phyloP scores from a whole-genome alignment of 1,140 invertebrate genomes.

The Neomicropteryx cornuta region DNA sequence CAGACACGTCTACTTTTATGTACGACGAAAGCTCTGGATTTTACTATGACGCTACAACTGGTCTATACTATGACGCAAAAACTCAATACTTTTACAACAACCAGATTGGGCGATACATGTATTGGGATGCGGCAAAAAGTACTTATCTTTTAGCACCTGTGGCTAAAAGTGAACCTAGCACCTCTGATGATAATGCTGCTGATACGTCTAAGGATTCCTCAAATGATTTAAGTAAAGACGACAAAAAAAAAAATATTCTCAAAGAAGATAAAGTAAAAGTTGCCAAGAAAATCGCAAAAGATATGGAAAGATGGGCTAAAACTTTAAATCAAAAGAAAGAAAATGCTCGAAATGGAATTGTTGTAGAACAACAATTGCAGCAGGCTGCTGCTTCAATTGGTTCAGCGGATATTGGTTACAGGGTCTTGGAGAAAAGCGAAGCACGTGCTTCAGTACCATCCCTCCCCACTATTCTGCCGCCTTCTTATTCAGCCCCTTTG shows the following conservation, averaged over 20 bases:
- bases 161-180: conserved; percentile 19
- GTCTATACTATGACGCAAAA: conserved; percentile 91
- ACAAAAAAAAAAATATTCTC: conserved; percentile 45
- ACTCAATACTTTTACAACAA: conserved; percentile 92
- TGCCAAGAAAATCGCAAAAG: conserved; percentile 95
- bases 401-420: conserved; percentile 84
- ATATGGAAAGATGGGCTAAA: conserved; percentile 96
- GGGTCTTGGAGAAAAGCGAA: conserved; percentile 65
- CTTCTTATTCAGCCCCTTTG: conserved; percentile 12
- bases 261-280: conserved; percentile 91
- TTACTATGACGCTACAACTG: conserved; percentile 89
- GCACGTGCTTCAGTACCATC: conserved; percentile 20
- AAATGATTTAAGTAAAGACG: conserved; percentile 27
- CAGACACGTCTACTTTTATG: conserved; percentile 84
- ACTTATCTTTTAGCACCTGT: conserved; percentile 65
- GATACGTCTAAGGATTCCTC: no score
- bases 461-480: conserved; percentile 19
- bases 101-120: conserved; percentile 82
- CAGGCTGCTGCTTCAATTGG: conserved; percentile 41
- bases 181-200: conserved; percentile 16
- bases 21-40: conserved; percentile 94
- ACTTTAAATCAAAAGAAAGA: conserved; percentile 96
- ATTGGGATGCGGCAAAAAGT: conserved; percentile 80
- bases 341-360: conserved; percentile 54
- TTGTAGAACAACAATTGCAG: conserved; percentile 36